phyloP scores from a whole-genome alignment of 2,113 vertebrate genomes.

The Mesembrinibis cayennensis region DNA sequence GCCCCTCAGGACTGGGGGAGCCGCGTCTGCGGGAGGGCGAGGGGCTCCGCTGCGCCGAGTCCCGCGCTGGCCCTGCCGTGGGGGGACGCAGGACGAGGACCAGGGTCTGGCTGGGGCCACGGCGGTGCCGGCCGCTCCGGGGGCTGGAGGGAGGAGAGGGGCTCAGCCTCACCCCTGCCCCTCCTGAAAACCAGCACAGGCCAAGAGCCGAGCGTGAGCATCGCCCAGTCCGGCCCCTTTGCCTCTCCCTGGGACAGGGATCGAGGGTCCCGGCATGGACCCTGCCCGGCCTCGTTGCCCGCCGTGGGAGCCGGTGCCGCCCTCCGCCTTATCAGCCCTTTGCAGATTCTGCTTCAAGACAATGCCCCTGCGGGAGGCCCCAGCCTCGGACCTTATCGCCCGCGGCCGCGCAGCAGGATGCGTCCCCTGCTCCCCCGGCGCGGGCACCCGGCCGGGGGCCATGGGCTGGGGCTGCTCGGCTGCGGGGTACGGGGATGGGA shows the following conservation, averaged over 20 bases:
- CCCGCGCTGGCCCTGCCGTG: fast-evolving
- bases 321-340: fast-evolving
- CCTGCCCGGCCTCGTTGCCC: fast-evolving
- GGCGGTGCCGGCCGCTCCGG: not conserved
- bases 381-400: fast-evolving
- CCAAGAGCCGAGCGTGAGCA: fast-evolving
- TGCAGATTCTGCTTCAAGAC: not conserved
- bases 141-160: not conserved
- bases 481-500: fast-evolving
- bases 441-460: fast-evolving
- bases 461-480: not conserved
- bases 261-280: fast-evolving
- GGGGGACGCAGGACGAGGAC: not conserved
- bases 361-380: fast-evolving
- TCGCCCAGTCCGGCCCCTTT: not conserved
- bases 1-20: not conserved
- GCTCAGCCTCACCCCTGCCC: not conserved
- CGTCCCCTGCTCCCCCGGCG: not conserved
- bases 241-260: not conserved
- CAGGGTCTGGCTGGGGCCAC: not conserved
- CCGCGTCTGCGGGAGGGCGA: not conserved
- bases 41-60: not conserved
- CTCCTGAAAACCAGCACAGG: not conserved
- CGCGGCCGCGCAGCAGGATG: not conserved
- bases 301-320: fast-evolving